These are phyloP conservation scores for Anser brachyrhynchus DNA, from an alignment of 2,113 vertebrate genomes.

Conservation along the genomic window DNA sequence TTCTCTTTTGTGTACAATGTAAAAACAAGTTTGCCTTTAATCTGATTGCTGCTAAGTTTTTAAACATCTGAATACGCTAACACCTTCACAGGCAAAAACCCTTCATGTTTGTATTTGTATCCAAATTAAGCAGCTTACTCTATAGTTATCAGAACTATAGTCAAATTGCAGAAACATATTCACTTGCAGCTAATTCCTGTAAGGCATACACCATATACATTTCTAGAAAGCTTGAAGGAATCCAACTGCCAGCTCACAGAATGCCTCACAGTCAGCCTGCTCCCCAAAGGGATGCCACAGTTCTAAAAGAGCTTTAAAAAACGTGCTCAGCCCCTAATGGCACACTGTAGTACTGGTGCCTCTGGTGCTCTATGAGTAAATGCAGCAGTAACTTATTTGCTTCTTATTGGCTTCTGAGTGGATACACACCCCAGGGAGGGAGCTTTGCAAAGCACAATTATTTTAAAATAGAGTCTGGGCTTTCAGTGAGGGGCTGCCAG, in stretches of 20 bases:
- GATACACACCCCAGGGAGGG: constrained; percentile 36
- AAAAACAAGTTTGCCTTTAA: neutral
- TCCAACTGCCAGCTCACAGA: constrained; percentile 38
- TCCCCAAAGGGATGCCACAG: constrained; percentile 45
- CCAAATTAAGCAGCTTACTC: constrained; percentile 30
- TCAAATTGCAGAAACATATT: constrained; percentile 44
- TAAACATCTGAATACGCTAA: neutral
- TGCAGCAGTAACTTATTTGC: constrained; percentile 61
- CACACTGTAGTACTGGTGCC: constrained; percentile 37
- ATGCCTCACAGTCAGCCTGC: constrained; percentile 41
- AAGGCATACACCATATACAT: constrained; percentile 39
- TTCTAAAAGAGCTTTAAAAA: constrained; percentile 56
- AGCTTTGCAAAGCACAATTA: constrained; percentile 50
- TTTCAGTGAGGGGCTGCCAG: constrained; percentile 44
- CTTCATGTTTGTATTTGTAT: constrained; percentile 7
- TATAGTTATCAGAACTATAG: constrained; percentile 12
- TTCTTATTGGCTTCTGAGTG: constrained; percentile 57
- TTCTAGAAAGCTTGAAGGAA: constrained; percentile 57
- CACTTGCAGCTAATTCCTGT: constrained; percentile 46
- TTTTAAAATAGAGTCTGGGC: constrained; percentile 47
- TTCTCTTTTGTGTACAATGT: neutral
- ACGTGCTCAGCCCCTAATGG: constrained; percentile 19
- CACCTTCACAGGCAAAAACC: neutral
- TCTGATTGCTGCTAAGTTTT: neutral
- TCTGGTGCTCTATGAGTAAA: constrained; percentile 64